Conservation (phyloP, 2,888 invertebrate genomes). For the Melanchra persicariae region DNA sequence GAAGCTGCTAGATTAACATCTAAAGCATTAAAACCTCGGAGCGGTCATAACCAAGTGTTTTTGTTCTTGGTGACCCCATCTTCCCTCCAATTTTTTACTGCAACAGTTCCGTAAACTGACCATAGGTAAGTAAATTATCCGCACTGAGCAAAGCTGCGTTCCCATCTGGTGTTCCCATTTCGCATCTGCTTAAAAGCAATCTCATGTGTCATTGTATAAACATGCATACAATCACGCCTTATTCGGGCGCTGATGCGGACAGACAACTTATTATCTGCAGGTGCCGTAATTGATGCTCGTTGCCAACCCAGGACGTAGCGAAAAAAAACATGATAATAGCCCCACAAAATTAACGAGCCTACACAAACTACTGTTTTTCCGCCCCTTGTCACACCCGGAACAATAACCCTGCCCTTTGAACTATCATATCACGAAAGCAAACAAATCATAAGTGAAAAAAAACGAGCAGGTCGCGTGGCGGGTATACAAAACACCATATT, state of each 20-base stretch:
- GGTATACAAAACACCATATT: slow-evolving; percentile 13
- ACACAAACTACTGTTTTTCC: slow-evolving; percentile 23
- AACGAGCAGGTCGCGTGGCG: slow-evolving; percentile 51
- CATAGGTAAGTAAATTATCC: neutral
- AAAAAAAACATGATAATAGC: slow-evolving; percentile 19
- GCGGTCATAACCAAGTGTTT: neutral
- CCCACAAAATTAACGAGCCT: slow-evolving; percentile 38
- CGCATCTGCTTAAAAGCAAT: neutral
- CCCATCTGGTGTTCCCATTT: neutral
- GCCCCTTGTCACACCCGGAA: slow-evolving; percentile 45
- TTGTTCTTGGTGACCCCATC: neutral
- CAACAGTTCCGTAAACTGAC: neutral
- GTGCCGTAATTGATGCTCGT: neutral
- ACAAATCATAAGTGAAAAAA: slow-evolving; percentile 45
- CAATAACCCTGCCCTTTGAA: slow-evolving; percentile 38
- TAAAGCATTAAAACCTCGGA: neutral
- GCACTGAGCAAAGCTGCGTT: neutral
- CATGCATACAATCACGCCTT: neutral
- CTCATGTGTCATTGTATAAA: neutral
- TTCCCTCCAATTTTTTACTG: neutral
- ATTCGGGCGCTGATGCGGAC: neutral
- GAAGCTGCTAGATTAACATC: neutral
- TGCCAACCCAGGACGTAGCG: neutral
- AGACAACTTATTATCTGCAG: neutral
- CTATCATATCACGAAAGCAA: slow-evolving; percentile 41